Conservation (phyloP, 2,888 invertebrate genomes). For the Acanthosepion esculentum region DNA sequence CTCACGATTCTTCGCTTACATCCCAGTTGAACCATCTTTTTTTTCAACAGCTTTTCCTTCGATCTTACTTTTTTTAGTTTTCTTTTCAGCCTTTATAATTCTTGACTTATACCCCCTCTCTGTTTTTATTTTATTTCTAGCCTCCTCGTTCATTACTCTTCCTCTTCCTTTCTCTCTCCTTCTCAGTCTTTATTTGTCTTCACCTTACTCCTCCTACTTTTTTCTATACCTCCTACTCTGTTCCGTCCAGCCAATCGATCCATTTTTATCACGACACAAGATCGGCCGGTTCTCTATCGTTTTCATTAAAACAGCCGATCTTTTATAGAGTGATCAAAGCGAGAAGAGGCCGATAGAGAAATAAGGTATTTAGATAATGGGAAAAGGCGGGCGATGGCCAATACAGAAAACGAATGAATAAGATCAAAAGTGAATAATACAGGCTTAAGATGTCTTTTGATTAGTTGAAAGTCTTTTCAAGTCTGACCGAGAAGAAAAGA, state of each 20-base stretch:
- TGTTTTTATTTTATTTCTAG: neutral
- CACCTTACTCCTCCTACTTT: neutral
- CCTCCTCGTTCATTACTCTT: neutral
- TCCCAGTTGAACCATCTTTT: too few relatives aligned
- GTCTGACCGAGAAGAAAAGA: neutral
- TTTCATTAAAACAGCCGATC: conserved; percentile 10
- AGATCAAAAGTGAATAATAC: conserved; percentile 33
- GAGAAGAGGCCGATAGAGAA: neutral
- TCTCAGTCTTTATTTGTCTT: neutral
- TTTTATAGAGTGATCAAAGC: neutral
- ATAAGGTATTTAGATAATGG: neutral
- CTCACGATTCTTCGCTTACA: too few relatives aligned
- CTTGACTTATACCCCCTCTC: neutral
- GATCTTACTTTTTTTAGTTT: too few relatives aligned
- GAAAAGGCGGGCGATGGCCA: neutral
- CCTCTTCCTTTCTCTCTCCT: neutral
- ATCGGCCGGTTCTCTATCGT: neutral
- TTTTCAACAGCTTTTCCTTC: too few relatives aligned
- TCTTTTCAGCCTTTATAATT: too few relatives aligned
- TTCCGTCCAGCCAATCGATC: neutral
- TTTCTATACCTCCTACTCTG: neutral
- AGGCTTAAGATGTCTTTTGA: conserved; percentile 22
- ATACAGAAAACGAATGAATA: conserved; percentile 20
- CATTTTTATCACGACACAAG: neutral
- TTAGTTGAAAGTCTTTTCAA: conserved; percentile 33